These are phyloP conservation scores for Bombus waltoni DNA, from an alignment of 1,140 invertebrate species.

Conservation along the genomic window DNA sequence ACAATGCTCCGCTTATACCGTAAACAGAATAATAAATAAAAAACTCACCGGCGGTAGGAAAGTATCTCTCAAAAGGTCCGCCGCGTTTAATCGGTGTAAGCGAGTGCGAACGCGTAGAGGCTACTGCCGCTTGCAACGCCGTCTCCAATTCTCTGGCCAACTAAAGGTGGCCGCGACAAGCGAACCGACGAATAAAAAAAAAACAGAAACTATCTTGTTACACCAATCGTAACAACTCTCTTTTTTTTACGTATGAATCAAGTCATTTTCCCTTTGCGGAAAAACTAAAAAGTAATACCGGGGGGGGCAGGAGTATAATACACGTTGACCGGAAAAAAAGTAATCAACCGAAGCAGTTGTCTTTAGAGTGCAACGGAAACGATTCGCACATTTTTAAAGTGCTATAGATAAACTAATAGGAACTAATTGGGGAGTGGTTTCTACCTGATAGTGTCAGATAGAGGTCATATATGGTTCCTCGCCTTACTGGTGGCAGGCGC, in stretches of 20 bases:
- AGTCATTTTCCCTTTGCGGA: conserved; percentile 32
- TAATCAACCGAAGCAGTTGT: conserved; percentile 23
- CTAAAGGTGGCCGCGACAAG: conserved; percentile 81
- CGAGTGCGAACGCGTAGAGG: conserved; percentile 87
- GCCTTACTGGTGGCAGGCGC: conserved; percentile 91
- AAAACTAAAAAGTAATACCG: conserved; percentile 39
- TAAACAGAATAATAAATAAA: conserved; percentile 80
- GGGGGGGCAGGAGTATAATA: background rate
- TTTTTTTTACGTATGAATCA: conserved; percentile 44
- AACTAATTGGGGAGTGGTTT: conserved; percentile 77
- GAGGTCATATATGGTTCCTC: conserved; percentile 91
- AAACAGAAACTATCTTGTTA: conserved; percentile 78
- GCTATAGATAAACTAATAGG: conserved; percentile 62
- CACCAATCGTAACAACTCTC: conserved; percentile 62
- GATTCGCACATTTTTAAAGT: conserved; percentile 43
- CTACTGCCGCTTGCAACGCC: conserved; percentile 87
- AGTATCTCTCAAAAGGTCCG: conserved; percentile 90
- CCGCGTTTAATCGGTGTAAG: conserved; percentile 89
- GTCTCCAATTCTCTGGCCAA: conserved; percentile 84
- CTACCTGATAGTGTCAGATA: conserved; percentile 94
- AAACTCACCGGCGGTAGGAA: conserved; percentile 90
- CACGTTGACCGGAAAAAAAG: conserved; percentile 18
- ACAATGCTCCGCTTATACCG: conserved; percentile 55
- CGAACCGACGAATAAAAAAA: conserved; percentile 82
- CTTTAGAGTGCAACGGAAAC: conserved; percentile 48